phyloP scores from a whole-genome alignment of 92 coral and sea anemone species.

The Porites evermanni region DNA sequence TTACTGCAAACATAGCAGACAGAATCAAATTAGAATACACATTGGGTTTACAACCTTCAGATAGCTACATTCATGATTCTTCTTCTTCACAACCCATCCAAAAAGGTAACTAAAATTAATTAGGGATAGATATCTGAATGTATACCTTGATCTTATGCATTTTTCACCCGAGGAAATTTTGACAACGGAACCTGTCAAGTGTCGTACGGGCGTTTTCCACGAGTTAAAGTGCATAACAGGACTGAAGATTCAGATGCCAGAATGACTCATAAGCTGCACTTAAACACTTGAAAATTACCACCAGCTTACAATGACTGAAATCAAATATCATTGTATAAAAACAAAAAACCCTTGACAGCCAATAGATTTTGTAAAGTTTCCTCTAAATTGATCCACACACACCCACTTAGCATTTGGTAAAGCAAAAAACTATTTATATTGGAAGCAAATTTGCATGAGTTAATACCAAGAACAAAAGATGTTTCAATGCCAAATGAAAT shows the following conservation, averaged over 20 bases:
- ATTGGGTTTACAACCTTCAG: background rate
- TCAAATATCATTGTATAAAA: constrained; percentile 7
- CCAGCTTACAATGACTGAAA: constrained; percentile 14
- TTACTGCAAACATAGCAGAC: background rate
- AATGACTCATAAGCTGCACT: background rate
- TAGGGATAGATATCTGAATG: background rate
- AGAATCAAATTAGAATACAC: constrained; percentile 5
- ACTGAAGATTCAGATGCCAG: background rate
- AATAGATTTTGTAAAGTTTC: constrained; percentile 26
- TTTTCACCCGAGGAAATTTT: background rate
- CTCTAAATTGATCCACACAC: background rate
- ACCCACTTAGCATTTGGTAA: background rate
- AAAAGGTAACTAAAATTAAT: background rate
- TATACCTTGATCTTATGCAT: constrained; percentile 50
- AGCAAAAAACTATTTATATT: background rate
- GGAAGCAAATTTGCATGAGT: constrained; percentile 32
- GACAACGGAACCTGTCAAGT: background rate
- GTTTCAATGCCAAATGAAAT: constrained; percentile 16
- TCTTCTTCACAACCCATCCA: background rate
- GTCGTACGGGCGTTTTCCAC: too few species aligned
- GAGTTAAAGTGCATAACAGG: background rate
- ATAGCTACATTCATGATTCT: background rate
- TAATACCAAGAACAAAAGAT: constrained; percentile 13
- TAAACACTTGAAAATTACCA: constrained; percentile 28
- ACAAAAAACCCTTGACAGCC: constrained; percentile 7